Conservation (phyloP, 2,113 vertebrate species). For the Phyllopteryx taeniolatus region DNA sequence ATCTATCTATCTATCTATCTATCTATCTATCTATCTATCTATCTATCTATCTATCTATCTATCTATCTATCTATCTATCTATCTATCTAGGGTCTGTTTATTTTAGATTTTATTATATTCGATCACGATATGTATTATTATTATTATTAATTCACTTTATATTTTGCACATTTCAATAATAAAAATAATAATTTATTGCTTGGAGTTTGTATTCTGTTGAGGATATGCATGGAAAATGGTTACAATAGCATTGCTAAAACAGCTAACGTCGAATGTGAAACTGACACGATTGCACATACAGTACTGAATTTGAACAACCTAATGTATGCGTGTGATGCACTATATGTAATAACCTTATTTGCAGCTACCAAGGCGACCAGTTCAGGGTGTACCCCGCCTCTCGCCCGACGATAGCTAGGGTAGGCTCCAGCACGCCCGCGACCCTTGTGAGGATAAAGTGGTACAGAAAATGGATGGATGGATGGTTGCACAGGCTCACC, state of each 20-base stretch:
- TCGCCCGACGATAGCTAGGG: too few species aligned
- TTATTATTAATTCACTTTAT: not conserved
- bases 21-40: not conserved
- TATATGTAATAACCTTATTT: constrained; percentile 2
- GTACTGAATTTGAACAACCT: too few species aligned
- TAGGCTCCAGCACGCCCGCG: too few species aligned
- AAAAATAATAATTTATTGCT: not conserved
- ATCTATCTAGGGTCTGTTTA: too few species aligned
- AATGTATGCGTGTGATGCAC: not conserved
- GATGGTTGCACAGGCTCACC: constrained; percentile 27
- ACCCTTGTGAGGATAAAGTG: too few species aligned
- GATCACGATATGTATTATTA: not conserved
- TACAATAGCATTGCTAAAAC: not conserved
- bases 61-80: too few species aligned
- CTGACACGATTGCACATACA: not conserved
- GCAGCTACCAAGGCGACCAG: not conserved
- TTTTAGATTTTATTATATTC: not conserved
- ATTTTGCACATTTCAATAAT: not conserved
- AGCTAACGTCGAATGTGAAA: not conserved
- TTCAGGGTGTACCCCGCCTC: too few species aligned
- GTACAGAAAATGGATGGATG: too few species aligned
- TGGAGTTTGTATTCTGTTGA: not conserved
- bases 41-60: not conserved
- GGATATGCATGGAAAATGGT: not conserved
- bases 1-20: too few species aligned